These are phyloP conservation scores for Sparidentex hasta DNA, from an alignment of 2,797 vertebrate species.

Conservation along the genomic window DNA sequence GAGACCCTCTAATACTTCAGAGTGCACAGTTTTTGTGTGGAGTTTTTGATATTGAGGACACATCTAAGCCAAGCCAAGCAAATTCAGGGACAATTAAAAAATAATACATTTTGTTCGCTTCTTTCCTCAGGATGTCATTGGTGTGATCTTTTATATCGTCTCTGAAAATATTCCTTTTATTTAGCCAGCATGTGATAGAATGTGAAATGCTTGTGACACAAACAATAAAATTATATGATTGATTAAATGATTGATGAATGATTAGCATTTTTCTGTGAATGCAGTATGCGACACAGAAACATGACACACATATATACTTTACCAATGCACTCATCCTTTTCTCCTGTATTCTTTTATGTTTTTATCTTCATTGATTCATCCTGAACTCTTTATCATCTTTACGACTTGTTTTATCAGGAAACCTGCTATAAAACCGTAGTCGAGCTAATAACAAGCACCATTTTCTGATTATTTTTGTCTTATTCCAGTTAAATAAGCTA, in stretches of 20 bases:
- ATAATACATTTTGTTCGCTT: slow-evolving; percentile 30
- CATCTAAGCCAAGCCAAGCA: slow-evolving; percentile 16
- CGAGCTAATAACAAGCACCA: neutral
- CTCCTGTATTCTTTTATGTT: neutral
- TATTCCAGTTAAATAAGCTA: neutral
- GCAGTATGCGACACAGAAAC: neutral
- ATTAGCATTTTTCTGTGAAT: neutral
- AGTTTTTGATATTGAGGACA: slow-evolving; percentile 26
- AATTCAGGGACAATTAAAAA: slow-evolving; percentile 34
- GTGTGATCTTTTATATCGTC: slow-evolving; percentile 14
- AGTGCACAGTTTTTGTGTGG: slow-evolving; percentile 10
- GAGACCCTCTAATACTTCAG: slow-evolving; percentile 29
- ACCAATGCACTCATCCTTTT: neutral
- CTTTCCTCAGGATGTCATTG: slow-evolving; percentile 7
- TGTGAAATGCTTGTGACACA: neutral
- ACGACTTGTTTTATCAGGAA: neutral
- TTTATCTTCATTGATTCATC: neutral
- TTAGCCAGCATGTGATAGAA: slow-evolving; percentile 5
- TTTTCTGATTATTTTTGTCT: neutral
- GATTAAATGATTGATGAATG: neutral
- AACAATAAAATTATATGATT: neutral
- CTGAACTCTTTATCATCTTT: neutral
- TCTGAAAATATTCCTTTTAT: slow-evolving; percentile 20
- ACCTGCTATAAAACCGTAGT: neutral
- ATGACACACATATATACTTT: neutral